Evolutionary conservation across 2,888 invertebrate genomes (phyloP).

Genomic region (Microctonus hyperodae): DNA sequence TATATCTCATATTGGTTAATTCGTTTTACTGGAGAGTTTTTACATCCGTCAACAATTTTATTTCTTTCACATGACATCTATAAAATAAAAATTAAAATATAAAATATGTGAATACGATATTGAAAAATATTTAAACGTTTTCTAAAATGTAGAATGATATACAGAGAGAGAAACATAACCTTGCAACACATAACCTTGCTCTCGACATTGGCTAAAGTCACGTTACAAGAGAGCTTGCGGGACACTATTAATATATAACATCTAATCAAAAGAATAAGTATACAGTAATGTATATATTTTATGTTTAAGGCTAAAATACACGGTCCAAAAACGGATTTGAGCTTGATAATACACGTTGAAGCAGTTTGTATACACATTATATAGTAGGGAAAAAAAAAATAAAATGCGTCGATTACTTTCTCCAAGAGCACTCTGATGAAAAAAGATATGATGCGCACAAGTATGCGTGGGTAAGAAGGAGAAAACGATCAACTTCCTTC

Average conservation of each 20-base stretch:
- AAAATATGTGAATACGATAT: neutral
- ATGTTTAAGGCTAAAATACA: slow-evolving; percentile 1
- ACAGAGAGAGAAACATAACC: neutral
- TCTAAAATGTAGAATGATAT: neutral
- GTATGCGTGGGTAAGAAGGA: slow-evolving; percentile 7
- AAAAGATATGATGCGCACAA: slow-evolving; percentile 22
- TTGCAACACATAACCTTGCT: neutral
- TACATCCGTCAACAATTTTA: neutral
- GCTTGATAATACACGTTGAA: slow-evolving; percentile 9
- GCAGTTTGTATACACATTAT: neutral
- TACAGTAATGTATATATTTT: slow-evolving; percentile 32
- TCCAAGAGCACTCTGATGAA: slow-evolving; percentile 39
- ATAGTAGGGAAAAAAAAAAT: slow-evolving; percentile 17
- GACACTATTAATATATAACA: slow-evolving; percentile 1
- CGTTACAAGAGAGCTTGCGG: neutral
- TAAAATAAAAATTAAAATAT: neutral
- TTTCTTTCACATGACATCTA: neutral
- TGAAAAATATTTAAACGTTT: neutral
- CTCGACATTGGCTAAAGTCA: neutral
- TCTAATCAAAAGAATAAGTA: slow-evolving; percentile 13
- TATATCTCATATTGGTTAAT: neutral
- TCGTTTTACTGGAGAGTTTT: neutral
- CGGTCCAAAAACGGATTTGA: slow-evolving; percentile 1
- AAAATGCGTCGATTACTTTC: slow-evolving; percentile 57
- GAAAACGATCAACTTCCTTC: slow-evolving; percentile 18